Percentiles rank a stretch among this genome's conserved stretches.
phyloP scores from a whole-genome alignment of 2,888 invertebrate species.

The Microdon myrmicae region DNA sequence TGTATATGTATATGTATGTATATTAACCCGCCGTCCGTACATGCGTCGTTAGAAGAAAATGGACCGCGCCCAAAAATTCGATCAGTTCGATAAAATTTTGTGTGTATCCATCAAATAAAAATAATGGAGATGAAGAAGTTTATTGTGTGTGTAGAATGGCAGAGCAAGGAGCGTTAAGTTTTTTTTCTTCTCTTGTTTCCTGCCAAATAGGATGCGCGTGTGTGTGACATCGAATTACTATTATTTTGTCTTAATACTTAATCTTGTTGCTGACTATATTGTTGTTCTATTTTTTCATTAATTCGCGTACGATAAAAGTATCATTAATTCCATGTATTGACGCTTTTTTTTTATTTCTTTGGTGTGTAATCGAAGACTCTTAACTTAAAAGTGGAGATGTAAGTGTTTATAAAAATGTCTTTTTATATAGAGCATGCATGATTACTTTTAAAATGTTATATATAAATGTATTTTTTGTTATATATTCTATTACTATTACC shows the following conservation, averaged over 20 bases:
- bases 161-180: constrained; percentile 16
- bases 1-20: too few relatives aligned
- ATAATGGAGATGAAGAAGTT: constrained; percentile 16
- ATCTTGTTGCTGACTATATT: too few relatives aligned
- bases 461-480: too few relatives aligned
- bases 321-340: not conserved
- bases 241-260: constrained; percentile 5
- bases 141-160: constrained; percentile 38
- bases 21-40: constrained; percentile 41
- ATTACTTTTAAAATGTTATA: not conserved
- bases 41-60: constrained; percentile 45
- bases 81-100: constrained; percentile 52
- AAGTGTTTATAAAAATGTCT: constrained; percentile 26
- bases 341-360: constrained; percentile 2
- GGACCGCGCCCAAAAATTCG: constrained; percentile 53
- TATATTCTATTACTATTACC: too few relatives aligned
- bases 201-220: constrained; percentile 28
- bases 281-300: not conserved
- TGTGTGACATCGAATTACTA: constrained; percentile 30
- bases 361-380: constrained; percentile 9
- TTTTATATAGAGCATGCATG: constrained; percentile 9
- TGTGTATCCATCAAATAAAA: constrained; percentile 39
- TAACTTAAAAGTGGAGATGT: constrained; percentile 35
- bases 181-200: constrained; percentile 29
- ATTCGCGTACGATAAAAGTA: constrained; percentile 22